Evolutionary conservation across 2,113 vertebrate genomes (phyloP).

Genomic region (Acrocephalus arundinaceus): DNA sequence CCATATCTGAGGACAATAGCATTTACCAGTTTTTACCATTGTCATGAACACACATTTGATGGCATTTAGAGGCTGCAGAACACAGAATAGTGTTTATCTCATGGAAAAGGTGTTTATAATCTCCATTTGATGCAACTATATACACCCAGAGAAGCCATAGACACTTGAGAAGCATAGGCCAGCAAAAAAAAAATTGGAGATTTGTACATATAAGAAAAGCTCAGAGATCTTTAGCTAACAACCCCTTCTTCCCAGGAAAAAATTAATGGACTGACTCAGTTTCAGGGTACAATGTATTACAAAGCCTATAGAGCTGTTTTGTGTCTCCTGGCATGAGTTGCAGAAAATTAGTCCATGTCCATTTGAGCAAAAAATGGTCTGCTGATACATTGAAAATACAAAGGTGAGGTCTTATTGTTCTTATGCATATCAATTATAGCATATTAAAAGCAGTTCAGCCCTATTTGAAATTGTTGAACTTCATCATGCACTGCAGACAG

Average conservation of each 20-base stretch:
- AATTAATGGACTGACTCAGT: neutral
- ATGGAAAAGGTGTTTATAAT: neutral
- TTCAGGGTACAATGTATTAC: neutral
- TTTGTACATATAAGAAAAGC: neutral
- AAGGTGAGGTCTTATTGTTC: neutral
- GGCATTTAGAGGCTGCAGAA: neutral
- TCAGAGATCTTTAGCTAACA: neutral
- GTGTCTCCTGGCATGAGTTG: neutral
- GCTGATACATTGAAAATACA: neutral
- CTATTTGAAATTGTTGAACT: neutral
- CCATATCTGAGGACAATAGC: neutral
- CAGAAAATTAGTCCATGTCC: neutral
- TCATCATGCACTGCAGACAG: neutral
- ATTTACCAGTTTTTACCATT: neutral
- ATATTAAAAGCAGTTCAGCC: neutral
- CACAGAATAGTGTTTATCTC: neutral
- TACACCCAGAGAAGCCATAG: accelerated
- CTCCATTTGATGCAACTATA: neutral
- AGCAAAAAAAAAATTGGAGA: neutral
- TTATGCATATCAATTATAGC: neutral
- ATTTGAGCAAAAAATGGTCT: neutral
- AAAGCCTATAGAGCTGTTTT: neutral
- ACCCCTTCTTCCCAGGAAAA: neutral
- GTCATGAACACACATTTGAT: neutral
- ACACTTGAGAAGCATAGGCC: neutral